Evolutionary conservation across 92 coral and sea anemone genomes (phyloP), one percentile per base, ranked within the genome.

Genomic region (Galaxea fascicularis): DNA sequence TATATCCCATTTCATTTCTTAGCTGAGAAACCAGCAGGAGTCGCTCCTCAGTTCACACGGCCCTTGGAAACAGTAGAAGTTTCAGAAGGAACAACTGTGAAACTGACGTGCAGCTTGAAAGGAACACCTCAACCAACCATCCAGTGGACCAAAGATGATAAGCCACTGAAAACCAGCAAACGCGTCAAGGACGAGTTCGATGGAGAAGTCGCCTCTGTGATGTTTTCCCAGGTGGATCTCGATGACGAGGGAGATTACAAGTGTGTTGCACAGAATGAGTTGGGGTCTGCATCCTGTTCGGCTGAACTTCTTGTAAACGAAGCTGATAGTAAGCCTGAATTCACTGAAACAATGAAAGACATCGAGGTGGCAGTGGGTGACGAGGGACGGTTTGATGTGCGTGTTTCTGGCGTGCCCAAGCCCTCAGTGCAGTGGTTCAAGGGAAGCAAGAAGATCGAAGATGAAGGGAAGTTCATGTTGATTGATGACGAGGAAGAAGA

Each of bases 361-460:
- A 71, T 93, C 30, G 82, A 69, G 46, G 91, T 74, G 63, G 82
- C 71, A 17, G 82, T 65, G n/a, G 96, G 80, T 21, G 84, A 82
- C 15, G 92, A 93, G 28, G 91, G 91, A 47, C 60, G 88, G 44
- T 95, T 94, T 73, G 91, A 86, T 66, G 84, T 92, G 16, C 94
- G 92, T 12, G 93, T 95, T 54, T 77, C 88, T 16, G 98, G 98
- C 0, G 68, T 72, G 29, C 95, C 95, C 0, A 83, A 76, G 27
- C 93, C 94, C 27, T 71, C 84, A 17, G 89, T 95, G 15, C 88
- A 84, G 63, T 95, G 98, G 98, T 90, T 87, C 71, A 94, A 92
- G 67, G 98, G 90, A 26, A 90, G 70, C 4, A 80, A 90, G 44
- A 73, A 80, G 18, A 76, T 95, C 72, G 91, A 92, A 76, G 94